phyloP scores from a whole-genome alignment of 2,888 invertebrate genomes.

The Torymus tubicola region DNA sequence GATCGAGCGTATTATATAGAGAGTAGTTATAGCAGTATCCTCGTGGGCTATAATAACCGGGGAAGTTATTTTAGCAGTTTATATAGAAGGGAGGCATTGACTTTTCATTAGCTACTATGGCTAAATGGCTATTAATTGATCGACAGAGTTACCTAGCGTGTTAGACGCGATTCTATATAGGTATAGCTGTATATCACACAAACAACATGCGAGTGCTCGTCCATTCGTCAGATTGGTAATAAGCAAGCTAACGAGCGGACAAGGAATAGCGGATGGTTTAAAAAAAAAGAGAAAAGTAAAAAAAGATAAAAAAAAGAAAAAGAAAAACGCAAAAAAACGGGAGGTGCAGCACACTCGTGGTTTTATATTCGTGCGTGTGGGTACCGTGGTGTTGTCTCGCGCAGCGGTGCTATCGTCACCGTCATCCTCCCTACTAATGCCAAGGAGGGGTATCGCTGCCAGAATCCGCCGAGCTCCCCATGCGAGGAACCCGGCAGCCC shows the following conservation, averaged over 20 bases:
- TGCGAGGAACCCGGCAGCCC: slow-evolving; percentile 69
- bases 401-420: slow-evolving; percentile 18
- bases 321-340: not conserved
- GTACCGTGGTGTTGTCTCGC: slow-evolving; percentile 43
- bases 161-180: too few species aligned
- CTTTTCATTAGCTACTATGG: too few species aligned
- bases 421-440: slow-evolving; percentile 57
- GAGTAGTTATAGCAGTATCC: too few species aligned
- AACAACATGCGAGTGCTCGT: too few species aligned
- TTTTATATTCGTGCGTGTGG: not conserved
- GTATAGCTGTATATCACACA: too few species aligned
- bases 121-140: too few species aligned
- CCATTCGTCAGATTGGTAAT: too few species aligned
- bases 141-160: too few species aligned
- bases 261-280: not conserved
- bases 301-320: not conserved
- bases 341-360: not conserved
- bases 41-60: too few species aligned
- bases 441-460: slow-evolving; percentile 71
- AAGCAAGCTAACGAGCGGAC: not conserved
- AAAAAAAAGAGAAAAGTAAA: not conserved
- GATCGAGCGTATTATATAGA: too few species aligned
- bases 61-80: too few species aligned
- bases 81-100: too few species aligned
- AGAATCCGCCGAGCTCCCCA: slow-evolving; percentile 71